Conservation (phyloP, 2,113 vertebrate species). For the Prunella fulvescens region DNA sequence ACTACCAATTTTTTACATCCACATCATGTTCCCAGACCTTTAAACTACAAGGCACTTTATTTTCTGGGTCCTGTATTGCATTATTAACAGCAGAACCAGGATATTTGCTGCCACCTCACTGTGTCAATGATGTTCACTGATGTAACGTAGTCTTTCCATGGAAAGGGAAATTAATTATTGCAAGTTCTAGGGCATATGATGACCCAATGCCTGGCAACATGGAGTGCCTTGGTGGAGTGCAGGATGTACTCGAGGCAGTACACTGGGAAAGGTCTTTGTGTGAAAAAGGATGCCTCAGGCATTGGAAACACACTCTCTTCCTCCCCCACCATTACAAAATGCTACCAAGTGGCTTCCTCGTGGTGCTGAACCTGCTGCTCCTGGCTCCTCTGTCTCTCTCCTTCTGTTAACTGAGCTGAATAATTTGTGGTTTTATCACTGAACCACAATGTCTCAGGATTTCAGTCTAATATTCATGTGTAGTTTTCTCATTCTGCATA, state of each 20-base stretch:
- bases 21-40: neutral
- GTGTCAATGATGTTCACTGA: neutral
- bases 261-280: neutral
- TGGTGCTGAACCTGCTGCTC: neutral
- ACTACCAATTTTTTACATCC: neutral
- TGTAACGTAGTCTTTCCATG: neutral
- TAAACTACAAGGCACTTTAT: neutral
- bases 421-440: neutral
- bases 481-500: neutral
- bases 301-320: fast-evolving
- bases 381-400: neutral
- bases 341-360: neutral
- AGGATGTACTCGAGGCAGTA: neutral
- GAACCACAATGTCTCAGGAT: neutral
- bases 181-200: neutral
- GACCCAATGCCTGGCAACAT: neutral
- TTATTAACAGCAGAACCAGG: neutral
- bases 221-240: neutral
- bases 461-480: neutral
- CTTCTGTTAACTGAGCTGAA: neutral
- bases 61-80: neutral
- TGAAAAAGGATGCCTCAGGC: neutral
- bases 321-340: neutral
- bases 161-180: neutral
- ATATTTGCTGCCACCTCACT: neutral